Base-by-base conservation (phyloP, 2,797 vertebrate species). In the Nothura maculosa region DNA sequence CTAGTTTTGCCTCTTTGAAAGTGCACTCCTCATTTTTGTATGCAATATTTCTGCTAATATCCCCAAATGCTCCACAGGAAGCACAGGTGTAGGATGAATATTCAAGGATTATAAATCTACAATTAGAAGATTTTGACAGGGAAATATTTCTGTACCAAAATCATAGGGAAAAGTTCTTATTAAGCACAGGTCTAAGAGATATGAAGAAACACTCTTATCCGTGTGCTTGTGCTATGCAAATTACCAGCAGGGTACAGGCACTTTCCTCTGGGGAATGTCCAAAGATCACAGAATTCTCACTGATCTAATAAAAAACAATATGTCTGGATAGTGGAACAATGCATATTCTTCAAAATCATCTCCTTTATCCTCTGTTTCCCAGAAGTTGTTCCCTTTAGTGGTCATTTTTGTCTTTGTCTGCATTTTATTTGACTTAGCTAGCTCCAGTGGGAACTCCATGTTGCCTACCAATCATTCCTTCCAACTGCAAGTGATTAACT, bases 401-500 rank as follows among this genome's bases (percentile, higher is more conserved):
- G 21, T 69, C 48, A 72, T 20, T 16, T 75, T 73, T 68, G 40
- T 64, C 22, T 68, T 9, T 50, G 12, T 0, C 0, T 57, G 17
- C 25, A 55, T 92, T 92, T 91, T 36, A 45, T 80, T 58, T 43
- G 40, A n/a, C 10, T 83, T 63, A 34, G 5, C 2, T 10, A 58
- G 42, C 34, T 66, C 43, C 32, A 50, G 17, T 36, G 66, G 66
- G 66, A 68, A 34, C 24, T 55, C 32, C 45, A 50, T 67, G 45
- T 36, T 24, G 11, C 54, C 54, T 20, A 55, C 54, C 54, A 55
- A 55, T n/a, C 54, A n/a, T 55, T 55, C 54, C 54, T 55, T 55
- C 30, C 54, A 55, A 55, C 54, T 55, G 54, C 30, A 55, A n/a
- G 30, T 55, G n/a, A 55, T 55, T 55, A 55, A 19, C 30, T n/a